A percentile compares a stretch with the other conserved stretches of the same genome.
phyloP scores from a whole-genome alignment of 2,113 vertebrate genomes.

The Chaetura pelagica region DNA sequence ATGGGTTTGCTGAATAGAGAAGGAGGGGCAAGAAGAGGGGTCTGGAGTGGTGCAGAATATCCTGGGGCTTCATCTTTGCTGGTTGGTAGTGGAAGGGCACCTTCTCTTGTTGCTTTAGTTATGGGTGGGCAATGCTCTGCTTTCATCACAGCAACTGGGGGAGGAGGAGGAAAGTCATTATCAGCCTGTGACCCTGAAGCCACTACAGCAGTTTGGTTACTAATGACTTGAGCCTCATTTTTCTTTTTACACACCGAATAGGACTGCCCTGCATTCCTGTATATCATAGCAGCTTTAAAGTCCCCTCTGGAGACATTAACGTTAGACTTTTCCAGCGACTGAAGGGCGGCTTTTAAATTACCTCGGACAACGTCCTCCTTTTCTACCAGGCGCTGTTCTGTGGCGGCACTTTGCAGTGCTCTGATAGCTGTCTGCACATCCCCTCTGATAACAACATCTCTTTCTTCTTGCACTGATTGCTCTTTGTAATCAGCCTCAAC shows the following conservation, averaged over 20 bases:
- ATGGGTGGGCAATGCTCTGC: conserved; percentile 50
- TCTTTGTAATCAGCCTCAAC: conserved; percentile 78
- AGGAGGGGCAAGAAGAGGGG: not conserved
- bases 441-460: conserved; percentile 75
- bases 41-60: conserved; percentile 53
- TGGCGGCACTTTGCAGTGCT: conserved; percentile 69
- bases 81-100: conserved; percentile 12
- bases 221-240: conserved; percentile 26
- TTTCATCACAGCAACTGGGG: conserved; percentile 80
- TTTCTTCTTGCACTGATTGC: conserved; percentile 79
- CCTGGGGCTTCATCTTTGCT: conserved; percentile 67
- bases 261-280: conserved; percentile 81
- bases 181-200: conserved; percentile 61
- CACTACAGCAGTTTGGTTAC: conserved; percentile 54
- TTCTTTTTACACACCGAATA: conserved; percentile 67
- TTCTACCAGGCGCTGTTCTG: conserved; percentile 76
- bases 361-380: conserved; percentile 88
- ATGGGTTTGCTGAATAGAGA: conserved; percentile 43
- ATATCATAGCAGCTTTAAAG: conserved; percentile 87
- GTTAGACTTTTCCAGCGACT: conserved; percentile 88
- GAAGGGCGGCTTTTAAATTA: conserved; percentile 86
- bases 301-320: conserved; percentile 86
- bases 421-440: conserved; percentile 82
- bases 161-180: conserved; percentile 79
- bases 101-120: conserved; percentile 43